Base-by-base conservation (phyloP, 2,797 vertebrate species). In the Labroides dimidiatus region DNA sequence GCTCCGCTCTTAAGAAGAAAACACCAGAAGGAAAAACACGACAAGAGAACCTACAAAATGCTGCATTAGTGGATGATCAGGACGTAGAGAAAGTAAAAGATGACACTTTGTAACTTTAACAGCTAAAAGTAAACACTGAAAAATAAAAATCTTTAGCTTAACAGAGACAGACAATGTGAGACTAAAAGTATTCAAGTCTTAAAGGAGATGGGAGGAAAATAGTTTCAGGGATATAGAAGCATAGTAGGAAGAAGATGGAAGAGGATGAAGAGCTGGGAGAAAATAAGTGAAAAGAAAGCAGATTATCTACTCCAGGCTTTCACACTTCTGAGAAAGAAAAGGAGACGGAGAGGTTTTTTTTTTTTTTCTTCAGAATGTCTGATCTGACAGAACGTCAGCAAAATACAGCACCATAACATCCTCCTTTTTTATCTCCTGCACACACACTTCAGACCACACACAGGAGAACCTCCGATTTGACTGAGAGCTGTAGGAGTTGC, bases 221-320 rank as follows among this genome's bases (percentile, higher is more conserved):
- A 54, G 52, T 73, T 79, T 58, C 20, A 50, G 62, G 30, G 30
- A 33, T 33, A 33, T 4, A 33, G 30, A 33, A 33, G 30, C 30
- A 9, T 7, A 9, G 8, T 4, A 47, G 15, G 59, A 52, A 71
- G 53, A 56, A 19, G 65, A 67, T 24, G 59, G 77, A 55, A 54
- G 54, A 69, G 62, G 66, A 69, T 58, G 63, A 71, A 60, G 47
- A 68, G 54, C n/a, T 0, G 57, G 55, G 57, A 56, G 69, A 69
- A 39, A 55, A 69, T 66, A 50, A 30, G 72, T 59, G 65, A 51
- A 78, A 77, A 73, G 56, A 74, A 83, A 86, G 80, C 66, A 81
- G 81, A 83, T 89, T 84, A 87, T 80, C 78, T 84, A 50, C 70
- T 19, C 53, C 53, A 53, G 73, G 77, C 65, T 81, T 87, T 77